These are phyloP conservation scores for Cyanistes caeruleus DNA, from an alignment of 2,113 vertebrate genomes.

Conservation along the genomic window DNA sequence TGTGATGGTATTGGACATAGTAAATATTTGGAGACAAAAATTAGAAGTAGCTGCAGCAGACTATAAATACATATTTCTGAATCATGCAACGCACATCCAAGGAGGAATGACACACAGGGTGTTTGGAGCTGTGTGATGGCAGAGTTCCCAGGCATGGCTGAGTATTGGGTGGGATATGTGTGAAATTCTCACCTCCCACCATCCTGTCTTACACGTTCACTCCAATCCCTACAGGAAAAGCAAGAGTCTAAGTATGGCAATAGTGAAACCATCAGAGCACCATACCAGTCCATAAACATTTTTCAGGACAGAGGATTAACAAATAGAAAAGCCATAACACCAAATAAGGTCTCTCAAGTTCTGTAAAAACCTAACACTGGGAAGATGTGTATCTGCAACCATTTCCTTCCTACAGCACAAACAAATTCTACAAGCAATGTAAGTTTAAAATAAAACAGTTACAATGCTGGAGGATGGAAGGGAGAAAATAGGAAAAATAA, in stretches of 20 bases:
- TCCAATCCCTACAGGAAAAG: constrained; percentile 32
- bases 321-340: not conserved
- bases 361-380: not conserved
- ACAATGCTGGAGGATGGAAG: not conserved
- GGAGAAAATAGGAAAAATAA: rapidly evolving
- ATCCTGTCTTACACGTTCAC: constrained; percentile 48
- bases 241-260: constrained; percentile 14
- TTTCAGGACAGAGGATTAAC: not conserved
- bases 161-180: constrained; percentile 7
- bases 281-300: not conserved
- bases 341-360: not conserved
- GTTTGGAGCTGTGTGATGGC: not conserved
- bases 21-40: constrained; percentile 50
- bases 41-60: not conserved
- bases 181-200: constrained; percentile 54
- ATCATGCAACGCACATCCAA: not conserved
- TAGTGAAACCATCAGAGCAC: not conserved
- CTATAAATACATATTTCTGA: constrained; percentile 34
- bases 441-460: not conserved
- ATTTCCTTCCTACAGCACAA: not conserved
- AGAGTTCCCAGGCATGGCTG: not conserved
- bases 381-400: not conserved
- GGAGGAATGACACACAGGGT: not conserved
- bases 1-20: not conserved
- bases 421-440: not conserved